These are phyloP conservation scores for Mycteria americana DNA, from an alignment of 2,797 vertebrate genomes.

Conservation along the genomic window DNA sequence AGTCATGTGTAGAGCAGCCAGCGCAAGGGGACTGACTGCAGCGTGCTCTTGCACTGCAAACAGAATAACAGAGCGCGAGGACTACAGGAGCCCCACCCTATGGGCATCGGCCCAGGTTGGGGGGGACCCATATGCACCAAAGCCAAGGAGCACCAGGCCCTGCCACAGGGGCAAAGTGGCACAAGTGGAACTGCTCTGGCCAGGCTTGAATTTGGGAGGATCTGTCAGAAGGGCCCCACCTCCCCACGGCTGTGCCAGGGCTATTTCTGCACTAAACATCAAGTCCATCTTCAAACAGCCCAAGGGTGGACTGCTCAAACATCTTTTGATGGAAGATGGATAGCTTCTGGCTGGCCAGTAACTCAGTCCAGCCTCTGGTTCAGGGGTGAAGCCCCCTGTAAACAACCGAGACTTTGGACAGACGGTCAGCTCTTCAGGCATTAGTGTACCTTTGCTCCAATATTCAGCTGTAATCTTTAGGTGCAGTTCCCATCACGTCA, in stretches of 20 bases:
- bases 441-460: fast-evolving
- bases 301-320: not conserved
- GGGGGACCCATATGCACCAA: not conserved
- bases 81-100: not conserved
- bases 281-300: not conserved
- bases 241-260: not conserved
- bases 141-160: not conserved
- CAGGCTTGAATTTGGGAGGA: not conserved
- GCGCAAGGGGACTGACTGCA: not conserved
- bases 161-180: not conserved
- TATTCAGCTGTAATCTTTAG: not conserved
- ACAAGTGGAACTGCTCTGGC: not conserved
- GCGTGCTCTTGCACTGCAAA: not conserved
- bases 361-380: not conserved
- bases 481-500: not conserved
- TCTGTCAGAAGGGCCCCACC: not conserved
- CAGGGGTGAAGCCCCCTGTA: not conserved
- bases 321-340: not conserved
- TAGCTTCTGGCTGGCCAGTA: not conserved
- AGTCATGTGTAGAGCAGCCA: fast-evolving
- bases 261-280: not conserved
- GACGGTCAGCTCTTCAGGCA: not conserved
- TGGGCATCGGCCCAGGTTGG: not conserved
- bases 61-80: fast-evolving
- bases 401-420: not conserved